These are phyloP conservation scores for Rhinella marina DNA, from an alignment of 2,797 vertebrate species.

Conservation along the genomic window DNA sequence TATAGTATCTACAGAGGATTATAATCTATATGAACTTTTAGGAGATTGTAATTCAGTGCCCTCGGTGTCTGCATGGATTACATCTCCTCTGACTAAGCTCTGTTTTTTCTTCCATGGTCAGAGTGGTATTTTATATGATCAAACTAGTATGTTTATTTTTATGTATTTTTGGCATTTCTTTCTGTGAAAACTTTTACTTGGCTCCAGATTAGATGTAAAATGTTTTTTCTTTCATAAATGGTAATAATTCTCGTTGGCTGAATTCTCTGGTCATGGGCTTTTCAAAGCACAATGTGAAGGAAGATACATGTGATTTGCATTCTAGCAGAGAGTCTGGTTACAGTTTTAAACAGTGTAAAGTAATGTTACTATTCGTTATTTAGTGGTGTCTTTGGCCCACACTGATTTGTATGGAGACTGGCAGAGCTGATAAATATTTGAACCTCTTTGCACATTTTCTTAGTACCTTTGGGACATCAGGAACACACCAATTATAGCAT, in stretches of 20 bases:
- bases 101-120: neutral
- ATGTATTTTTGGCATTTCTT: constrained; percentile 18
- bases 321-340: neutral
- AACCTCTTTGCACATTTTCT: neutral
- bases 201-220: constrained; percentile 16
- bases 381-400: neutral
- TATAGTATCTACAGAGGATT: no score
- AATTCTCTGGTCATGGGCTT: neutral
- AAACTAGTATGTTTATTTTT: constrained; percentile 35
- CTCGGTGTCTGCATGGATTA: neutral
- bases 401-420: neutral
- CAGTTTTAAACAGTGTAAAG: neutral
- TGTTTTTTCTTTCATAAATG: constrained; percentile 8
- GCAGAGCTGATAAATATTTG: neutral
- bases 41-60: no score
- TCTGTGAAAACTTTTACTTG: neutral
- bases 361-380: neutral
- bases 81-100: neutral
- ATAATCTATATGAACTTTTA: no score
- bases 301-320: neutral
- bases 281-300: neutral
- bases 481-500: neutral
- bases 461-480: neutral
- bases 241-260: neutral
- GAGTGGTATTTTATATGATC: constrained; percentile 30